Evolutionary conservation across 2,888 invertebrate species (phyloP).

Genomic region (Sminthurides aquaticus): DNA sequence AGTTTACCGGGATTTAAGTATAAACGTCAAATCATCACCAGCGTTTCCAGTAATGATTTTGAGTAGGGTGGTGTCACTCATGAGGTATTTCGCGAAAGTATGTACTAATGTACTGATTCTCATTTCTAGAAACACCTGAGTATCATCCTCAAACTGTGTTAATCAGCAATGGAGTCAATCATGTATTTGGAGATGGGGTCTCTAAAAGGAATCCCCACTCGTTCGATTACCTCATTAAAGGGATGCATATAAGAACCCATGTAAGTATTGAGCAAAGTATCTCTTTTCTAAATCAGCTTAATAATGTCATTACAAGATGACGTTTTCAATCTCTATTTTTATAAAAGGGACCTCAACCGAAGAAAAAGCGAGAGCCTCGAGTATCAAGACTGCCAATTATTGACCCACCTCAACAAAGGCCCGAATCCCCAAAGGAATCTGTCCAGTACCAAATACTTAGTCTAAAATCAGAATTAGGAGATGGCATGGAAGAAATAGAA

Average conservation of each 20-base stretch:
- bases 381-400: too few relatives aligned
- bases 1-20: too few relatives aligned
- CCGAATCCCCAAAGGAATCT: too few relatives aligned
- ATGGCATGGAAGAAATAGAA: neutral
- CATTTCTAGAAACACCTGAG: constrained; percentile 15
- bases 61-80: neutral
- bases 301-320: too few relatives aligned
- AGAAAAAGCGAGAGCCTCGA: neutral
- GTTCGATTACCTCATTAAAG: constrained; percentile 29
- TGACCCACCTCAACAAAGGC: too few relatives aligned
- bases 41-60: too few relatives aligned
- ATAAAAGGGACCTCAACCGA: neutral
- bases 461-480: neutral
- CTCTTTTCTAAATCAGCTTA: too few relatives aligned
- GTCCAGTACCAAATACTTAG: neutral
- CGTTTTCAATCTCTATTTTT: too few relatives aligned
- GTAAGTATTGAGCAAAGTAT: too few relatives aligned
- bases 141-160: constrained; percentile 9
- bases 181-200: constrained; percentile 21
- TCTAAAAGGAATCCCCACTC: constrained; percentile 26
- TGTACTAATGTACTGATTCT: neutral
- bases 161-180: constrained; percentile 11
- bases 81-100: neutral
- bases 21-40: too few relatives aligned
- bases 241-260: constrained; percentile 26